A percentile compares a stretch with the other conserved stretches of the same genome.
phyloP scores from a whole-genome alignment of 2,888 invertebrate species.

The Lycia hirtaria region DNA sequence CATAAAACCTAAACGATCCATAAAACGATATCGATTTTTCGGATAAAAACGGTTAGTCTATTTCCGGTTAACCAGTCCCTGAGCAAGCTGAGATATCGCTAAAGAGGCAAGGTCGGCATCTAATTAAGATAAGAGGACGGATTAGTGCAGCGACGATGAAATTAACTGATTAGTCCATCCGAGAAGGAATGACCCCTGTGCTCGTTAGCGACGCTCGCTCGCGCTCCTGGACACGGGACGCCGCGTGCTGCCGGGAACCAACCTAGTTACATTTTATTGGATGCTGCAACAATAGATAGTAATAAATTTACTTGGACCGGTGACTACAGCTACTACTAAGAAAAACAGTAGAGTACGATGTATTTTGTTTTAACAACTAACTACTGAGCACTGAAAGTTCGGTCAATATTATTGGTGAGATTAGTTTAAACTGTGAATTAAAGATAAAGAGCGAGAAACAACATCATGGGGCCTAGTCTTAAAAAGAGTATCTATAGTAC shows the following conservation, averaged over 20 bases:
- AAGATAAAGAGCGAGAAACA: too few species aligned
- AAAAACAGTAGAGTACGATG: too few species aligned
- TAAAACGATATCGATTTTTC: too few species aligned
- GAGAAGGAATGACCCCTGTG: conserved; percentile 47
- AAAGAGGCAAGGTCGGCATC: conserved; percentile 41
- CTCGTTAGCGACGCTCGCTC: conserved; percentile 3
- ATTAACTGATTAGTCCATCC: conserved; percentile 57
- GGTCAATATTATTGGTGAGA: too few species aligned
- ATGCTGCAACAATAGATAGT: conserved; percentile 1
- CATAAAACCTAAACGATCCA: too few species aligned
- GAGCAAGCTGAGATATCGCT: conserved; percentile 18
- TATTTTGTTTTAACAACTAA: too few species aligned
- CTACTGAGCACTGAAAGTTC: too few species aligned
- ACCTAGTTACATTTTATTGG: conserved; percentile 8
- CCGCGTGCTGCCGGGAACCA: conserved; percentile 6
- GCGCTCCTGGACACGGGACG: conserved; percentile 2
- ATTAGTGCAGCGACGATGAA: conserved; percentile 52
- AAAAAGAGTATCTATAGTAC: too few species aligned
- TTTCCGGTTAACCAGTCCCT: conserved; percentile 10
- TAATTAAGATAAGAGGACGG: conserved; percentile 52
- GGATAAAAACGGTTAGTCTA: neutral
- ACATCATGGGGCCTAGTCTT: too few species aligned
- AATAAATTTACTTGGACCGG: neutral
- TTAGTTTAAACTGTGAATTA: too few species aligned
- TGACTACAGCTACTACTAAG: too few species aligned